A percentile compares a stretch with the other conserved stretches of the same genome.
Evolutionary conservation across 2,888 invertebrate genomes (phyloP).

Genomic region (Amphimallon solstitiale): DNA sequence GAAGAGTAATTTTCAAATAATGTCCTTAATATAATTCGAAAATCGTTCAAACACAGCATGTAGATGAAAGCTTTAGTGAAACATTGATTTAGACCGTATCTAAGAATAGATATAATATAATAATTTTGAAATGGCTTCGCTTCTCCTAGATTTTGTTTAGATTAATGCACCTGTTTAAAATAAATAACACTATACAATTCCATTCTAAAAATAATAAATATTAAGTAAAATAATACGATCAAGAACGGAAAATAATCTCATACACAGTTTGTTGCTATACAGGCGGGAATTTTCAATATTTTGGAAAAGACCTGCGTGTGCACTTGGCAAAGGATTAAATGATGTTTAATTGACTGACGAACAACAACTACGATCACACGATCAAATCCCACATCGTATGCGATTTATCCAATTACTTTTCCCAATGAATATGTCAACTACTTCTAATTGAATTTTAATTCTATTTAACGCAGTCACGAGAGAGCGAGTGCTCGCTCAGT

Average conservation of each 20-base stretch:
- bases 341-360: neutral
- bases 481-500: no score
- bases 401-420: conserved; percentile 10
- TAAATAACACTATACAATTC: conserved; percentile 7
- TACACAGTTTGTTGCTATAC: neutral
- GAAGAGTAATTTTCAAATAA: no score
- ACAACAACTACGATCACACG: neutral
- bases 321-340: no score
- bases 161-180: conserved; percentile 8
- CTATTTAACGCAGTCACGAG: neutral
- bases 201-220: neutral
- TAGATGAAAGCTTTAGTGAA: no score
- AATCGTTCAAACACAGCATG: no score
- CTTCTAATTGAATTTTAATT: neutral
- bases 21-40: no score
- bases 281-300: no score
- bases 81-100: no score
- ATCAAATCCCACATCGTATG: neutral
- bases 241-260: neutral
- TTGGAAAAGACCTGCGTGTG: no score
- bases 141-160: neutral
- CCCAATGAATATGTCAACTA: neutral
- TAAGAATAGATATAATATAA: neutral
- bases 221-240: neutral
- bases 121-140: neutral